Base-by-base conservation (phyloP, 1,140 invertebrate species). In the Spodoptera litura region DNA sequence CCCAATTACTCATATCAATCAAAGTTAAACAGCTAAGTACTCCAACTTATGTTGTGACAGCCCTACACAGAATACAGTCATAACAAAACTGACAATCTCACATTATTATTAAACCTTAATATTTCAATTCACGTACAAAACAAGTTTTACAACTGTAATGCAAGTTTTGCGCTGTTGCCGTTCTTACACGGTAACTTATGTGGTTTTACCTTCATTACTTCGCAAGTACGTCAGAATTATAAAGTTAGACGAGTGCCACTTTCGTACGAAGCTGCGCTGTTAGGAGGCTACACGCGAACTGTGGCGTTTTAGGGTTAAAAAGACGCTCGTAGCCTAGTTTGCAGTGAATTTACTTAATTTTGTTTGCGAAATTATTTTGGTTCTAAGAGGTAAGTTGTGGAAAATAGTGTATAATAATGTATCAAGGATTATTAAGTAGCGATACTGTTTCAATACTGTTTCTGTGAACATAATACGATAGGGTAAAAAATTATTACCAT, bases 171-270 rank as follows among this genome's bases (percentile, higher is more conserved):
- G 61, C n/a, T 49, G 61, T 49, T 64, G 61, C 61, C 61, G 13
- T 20, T 20, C 61, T 64, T 64, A 35, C 44, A 64, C 15, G 25
- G 61, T 11, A 64, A 64, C 61, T 64, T 64, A 64, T 15, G 35
- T 10, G 61, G 61, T 49, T 64, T 64, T 71, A 71, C 68, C 68
- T 56, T 71, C 68, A 71, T 71, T 71, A 71, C 68, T 71, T 58
- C 10, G 31, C 58, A 62, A 74, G 72, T 74, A 52, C 58, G 56
- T 25, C 56, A 74, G 72, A 74, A 74, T 74, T 74, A 74, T 74
- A 74, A 72, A 72, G 72, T 74, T 74, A 74, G 25, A 49, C 52
- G 20, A 74, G 72, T 74, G 58, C 8, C 58, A 74, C 72, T 74
- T 74, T 74, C 10, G 72, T 62, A 52, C 72, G 58, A 74, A 62